Conservation (phyloP, 2,797 vertebrate species). For the Salarias fasciatus region DNA sequence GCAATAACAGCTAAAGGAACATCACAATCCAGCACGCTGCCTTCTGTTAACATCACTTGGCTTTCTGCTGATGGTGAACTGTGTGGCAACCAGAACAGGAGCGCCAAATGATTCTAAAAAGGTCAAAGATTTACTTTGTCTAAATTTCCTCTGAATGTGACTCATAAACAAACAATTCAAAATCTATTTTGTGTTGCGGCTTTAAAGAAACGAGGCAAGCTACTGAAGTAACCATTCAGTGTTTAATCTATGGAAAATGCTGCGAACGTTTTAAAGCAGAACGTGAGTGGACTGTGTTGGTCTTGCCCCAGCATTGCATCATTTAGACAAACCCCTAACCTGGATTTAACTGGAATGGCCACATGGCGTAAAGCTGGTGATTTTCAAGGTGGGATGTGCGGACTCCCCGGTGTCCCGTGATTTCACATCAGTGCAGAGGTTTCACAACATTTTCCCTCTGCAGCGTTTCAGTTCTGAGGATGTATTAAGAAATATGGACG, state of each 20-base stretch:
- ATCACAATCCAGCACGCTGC: slow-evolving; percentile 49
- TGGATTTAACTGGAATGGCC: slow-evolving; percentile 14
- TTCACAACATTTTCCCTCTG: slow-evolving; percentile 5
- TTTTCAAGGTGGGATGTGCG: slow-evolving; percentile 3
- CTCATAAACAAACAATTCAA: slow-evolving; percentile 65
- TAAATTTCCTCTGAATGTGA: slow-evolving; percentile 65
- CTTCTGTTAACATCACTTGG: slow-evolving; percentile 64
- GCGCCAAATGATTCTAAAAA: slow-evolving; percentile 70
- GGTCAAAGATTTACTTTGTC: slow-evolving; percentile 74
- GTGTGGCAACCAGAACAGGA: slow-evolving; percentile 49
- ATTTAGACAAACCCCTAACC: slow-evolving; percentile 13
- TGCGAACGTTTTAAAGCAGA: slow-evolving; percentile 14
- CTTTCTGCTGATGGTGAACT: slow-evolving; percentile 58
- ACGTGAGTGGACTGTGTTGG: background rate
- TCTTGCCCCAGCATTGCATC: slow-evolving; percentile 4
- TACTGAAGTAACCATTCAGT: slow-evolving; percentile 45
- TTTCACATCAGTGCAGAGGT: slow-evolving; percentile 1
- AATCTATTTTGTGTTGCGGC: slow-evolving; percentile 36
- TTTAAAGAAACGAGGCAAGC: slow-evolving; percentile 44
- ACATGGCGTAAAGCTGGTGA: background rate
- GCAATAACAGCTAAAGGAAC: slow-evolving; percentile 28
- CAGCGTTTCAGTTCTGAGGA: background rate
- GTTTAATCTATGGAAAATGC: slow-evolving; percentile 21
- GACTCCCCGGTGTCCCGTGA: background rate
- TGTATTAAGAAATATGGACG: slow-evolving; percentile 9